Evolutionary conservation across 2,113 vertebrate genomes (phyloP), one percentile per base, ranked within the genome.

Genomic region (Pangasianodon gigas): DNA sequence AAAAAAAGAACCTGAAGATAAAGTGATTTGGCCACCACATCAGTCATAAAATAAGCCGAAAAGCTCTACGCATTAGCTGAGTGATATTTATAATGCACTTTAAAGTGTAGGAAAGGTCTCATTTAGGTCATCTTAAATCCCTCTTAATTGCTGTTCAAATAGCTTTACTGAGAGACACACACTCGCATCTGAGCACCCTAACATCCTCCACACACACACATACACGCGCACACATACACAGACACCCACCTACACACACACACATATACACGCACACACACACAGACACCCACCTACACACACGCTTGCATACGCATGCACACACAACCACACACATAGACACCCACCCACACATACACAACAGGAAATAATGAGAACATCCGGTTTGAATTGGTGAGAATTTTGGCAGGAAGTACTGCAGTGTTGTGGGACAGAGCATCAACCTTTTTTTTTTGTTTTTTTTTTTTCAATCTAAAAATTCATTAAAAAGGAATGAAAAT

Each of bases 311-410:
- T 11, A 24, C 3, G 14, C 71, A 75, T 19, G 24, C 19, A 46
- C 4, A 48, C 44, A 48, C 74, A 44, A 10, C 48, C 29, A 56
- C 58, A 87, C 83, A 85, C 29, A 24, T 44, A 80, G 32, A 52
- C 84, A 85, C 82, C 52, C 41, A 83, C n/a, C 5, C 77, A 90
- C 85, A 69, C 58, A 83, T 74, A 44, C 85, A 13, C 51, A 52
- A 56, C 91, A 95, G 96, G 89, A 89, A 89, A 69, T 85, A 65
- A 19, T 80, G 95, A 96, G 95, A 93, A 71, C 79, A 89, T 91
- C 81, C 84, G 67, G 65, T 89, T 74, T 32, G n/a, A 74, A 81
- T 52, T 65, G 24, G 79, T 89, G n/a, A 79, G 74, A 80, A n/a
- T 79, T 75, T 26, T 71, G 48, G 11, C 84, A 75, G 48, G 51